Evolutionary conservation across 2,797 vertebrate genomes (phyloP).

Genomic region (Nannoperca australis): DNA sequence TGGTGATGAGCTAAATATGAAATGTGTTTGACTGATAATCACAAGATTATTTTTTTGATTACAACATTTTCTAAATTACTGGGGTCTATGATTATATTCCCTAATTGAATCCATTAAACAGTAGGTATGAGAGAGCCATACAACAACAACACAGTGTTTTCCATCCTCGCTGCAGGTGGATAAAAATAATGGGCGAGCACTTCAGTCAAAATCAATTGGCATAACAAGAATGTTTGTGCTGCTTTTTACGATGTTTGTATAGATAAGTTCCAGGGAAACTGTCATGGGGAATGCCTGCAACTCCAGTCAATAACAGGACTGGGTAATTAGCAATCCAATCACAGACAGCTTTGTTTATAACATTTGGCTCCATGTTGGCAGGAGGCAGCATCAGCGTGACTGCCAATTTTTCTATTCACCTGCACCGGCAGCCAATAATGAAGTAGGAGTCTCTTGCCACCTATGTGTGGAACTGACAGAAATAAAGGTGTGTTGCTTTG

Average conservation of each 20-base stretch:
- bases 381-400: conserved; percentile 28
- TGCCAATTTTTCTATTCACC: conserved; percentile 74
- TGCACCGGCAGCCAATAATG: conserved; percentile 57
- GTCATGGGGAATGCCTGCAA: conserved; percentile 29
- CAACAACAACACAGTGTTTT: conserved; percentile 46
- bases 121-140: conserved; percentile 77
- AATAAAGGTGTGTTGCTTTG: conserved; percentile 81
- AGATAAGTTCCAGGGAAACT: conserved; percentile 31
- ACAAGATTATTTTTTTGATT: conserved; percentile 30
- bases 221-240: conserved; percentile 43
- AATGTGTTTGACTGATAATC: conserved; percentile 53
- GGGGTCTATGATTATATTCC: conserved; percentile 42
- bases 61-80: conserved; percentile 41
- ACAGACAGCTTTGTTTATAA: conserved; percentile 54
- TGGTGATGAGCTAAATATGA: conserved; percentile 41
- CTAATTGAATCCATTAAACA: conserved; percentile 46
- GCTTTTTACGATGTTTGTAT: conserved; percentile 50
- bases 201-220: conserved; percentile 57
- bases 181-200: conserved; percentile 54
- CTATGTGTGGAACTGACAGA: conserved; percentile 48
- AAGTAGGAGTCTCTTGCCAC: conserved; percentile 79
- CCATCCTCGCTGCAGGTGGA: conserved; percentile 71
- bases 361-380: conserved; percentile 62
- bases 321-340: conserved; percentile 66
- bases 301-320: conserved; percentile 47